Evolutionary conservation across 1,140 invertebrate species (phyloP), one percentile per base, ranked within the genome.

Genomic region (Idris sp.): DNA sequence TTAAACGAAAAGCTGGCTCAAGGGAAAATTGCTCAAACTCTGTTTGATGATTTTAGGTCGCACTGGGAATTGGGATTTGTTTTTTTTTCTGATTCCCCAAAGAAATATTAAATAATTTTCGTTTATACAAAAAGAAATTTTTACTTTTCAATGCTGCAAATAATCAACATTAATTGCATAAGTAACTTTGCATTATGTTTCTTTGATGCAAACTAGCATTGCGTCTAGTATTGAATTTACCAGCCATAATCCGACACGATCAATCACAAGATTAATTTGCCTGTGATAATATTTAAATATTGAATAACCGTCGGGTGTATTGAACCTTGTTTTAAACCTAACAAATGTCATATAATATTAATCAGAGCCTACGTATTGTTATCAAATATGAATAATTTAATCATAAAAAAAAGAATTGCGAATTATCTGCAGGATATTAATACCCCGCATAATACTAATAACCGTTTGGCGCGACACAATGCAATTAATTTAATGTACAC

Each of bases 1-100:
- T 65, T 67, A 74, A 54, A 46, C 48, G 40, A 67, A 61, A 74
- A 61, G 56, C 53, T 36, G 22, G 26, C 68, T 14, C 68, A 26
- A 2, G 71, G 71, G 54, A 56, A 16, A 59, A 51, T 74, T 41
- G 43, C 54, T 58, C 49, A 54, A 51, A 61, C 46, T 69, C 15
- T 22, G 10, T 19, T 38, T 38, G n/a, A 68, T 36, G 61, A 59
- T 67, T 74, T 28, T n/a, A n/a, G n/a, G n/a, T n/a, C n/a, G n/a
- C n/a, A n/a, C n/a, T n/a, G n/a, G n/a, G n/a, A 74, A 68, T 33
- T 46, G 51, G 54, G 59, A 78, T 56, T 59, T 79, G 18, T 53
- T 48, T 61, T 79, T 76, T 77, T 76, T n/a, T n/a, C n/a, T n/a
- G n/a, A n/a, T n/a, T n/a, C n/a, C n/a, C n/a, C n/a, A n/a, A n/a